phyloP scores from a whole-genome alignment of 2,888 invertebrate genomes.

The Lymantria dispar region DNA sequence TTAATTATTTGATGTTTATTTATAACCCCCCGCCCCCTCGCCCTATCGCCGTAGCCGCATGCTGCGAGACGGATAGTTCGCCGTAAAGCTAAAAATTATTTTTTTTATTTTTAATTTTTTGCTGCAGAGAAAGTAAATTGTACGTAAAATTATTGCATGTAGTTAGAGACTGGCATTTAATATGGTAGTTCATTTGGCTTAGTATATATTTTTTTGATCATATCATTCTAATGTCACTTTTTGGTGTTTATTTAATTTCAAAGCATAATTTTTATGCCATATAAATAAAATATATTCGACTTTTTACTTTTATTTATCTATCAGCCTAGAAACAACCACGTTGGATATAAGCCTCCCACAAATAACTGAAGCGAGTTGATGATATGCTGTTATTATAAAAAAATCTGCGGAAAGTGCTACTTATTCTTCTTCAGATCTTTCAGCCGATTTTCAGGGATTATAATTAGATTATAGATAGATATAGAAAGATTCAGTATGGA shows the following conservation, averaged over 20 bases:
- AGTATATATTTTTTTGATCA: conserved; percentile 2
- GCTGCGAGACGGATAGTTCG: conserved; percentile 37
- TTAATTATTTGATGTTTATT: conserved; percentile 39
- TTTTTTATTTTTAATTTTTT: conserved; percentile 43
- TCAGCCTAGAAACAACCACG: too few species aligned
- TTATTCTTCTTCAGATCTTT: too few species aligned
- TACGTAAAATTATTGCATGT: conserved; percentile 50
- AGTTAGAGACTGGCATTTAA: conserved; percentile 54
- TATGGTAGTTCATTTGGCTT: conserved; percentile 25
- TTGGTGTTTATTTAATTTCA: conserved; percentile 6
- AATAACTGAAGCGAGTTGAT: too few species aligned
- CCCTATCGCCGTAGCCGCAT: conserved; percentile 48
- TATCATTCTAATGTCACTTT: conserved; percentile 31
- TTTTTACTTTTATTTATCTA: too few species aligned
- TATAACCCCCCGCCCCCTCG: conserved; percentile 29
- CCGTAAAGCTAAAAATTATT: conserved; percentile 39
- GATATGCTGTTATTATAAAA: too few species aligned
- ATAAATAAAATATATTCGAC: too few species aligned
- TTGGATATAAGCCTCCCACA: too few species aligned
- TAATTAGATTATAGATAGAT: too few species aligned
- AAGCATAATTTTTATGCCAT: too few species aligned
- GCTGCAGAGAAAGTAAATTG: conserved; percentile 80
- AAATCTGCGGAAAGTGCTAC: too few species aligned
- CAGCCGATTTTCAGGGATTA: too few species aligned
- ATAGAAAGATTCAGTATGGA: too few species aligned